A percentile compares a stretch with the other conserved stretches of the same genome.
These are phyloP conservation scores for Picus viridis DNA, from an alignment of 2,797 vertebrate genomes.

Conservation along the genomic window DNA sequence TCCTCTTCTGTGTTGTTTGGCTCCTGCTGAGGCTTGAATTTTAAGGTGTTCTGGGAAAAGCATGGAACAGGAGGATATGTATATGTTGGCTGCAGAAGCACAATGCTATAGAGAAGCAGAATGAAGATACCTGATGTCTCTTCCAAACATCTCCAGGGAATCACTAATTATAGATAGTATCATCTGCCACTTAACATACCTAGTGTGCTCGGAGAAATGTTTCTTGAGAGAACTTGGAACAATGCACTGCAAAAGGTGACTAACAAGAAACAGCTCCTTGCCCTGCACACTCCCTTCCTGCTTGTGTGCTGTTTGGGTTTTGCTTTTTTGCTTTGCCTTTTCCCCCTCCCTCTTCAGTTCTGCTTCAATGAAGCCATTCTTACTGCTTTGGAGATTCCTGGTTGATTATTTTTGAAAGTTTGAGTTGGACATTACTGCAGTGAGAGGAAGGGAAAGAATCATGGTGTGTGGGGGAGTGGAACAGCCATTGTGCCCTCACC, in stretches of 20 bases:
- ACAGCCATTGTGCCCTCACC: neutral
- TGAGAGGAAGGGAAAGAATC: conserved; percentile 15
- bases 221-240: conserved; percentile 1
- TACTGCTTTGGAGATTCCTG: neutral
- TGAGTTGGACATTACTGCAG: neutral
- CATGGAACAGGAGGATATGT: neutral
- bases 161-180: conserved; percentile 1
- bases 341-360: neutral
- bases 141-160: neutral
- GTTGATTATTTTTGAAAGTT: conserved; percentile 26
- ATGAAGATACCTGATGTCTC: neutral
- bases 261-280: neutral
- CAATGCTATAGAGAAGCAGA: neutral
- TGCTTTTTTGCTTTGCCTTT: too few relatives aligned
- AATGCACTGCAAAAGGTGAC: neutral
- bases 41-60: neutral
- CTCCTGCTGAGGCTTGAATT: neutral
- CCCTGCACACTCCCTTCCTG: neutral
- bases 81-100: neutral
- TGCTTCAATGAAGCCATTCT: neutral
- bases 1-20: neutral
- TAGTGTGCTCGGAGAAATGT: neutral
- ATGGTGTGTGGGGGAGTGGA: neutral
- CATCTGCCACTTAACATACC: neutral
- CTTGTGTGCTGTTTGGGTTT: neutral